A percentile compares a stretch with the other conserved stretches of the same genome.
These are phyloP conservation scores for Nebria salina DNA, from an alignment of 2,888 invertebrate genomes.

Conservation along the genomic window DNA sequence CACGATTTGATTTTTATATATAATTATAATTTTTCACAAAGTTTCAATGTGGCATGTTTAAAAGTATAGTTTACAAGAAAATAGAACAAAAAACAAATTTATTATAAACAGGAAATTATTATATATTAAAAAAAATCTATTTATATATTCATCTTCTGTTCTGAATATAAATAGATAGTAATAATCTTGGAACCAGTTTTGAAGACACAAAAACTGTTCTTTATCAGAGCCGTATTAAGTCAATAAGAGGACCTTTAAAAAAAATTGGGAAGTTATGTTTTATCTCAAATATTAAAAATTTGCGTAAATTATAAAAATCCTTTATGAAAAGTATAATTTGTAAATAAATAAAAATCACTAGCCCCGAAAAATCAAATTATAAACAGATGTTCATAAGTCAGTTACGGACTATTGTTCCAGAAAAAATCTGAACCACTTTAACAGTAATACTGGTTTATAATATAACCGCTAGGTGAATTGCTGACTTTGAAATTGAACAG, in stretches of 20 bases:
- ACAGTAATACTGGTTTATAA: background rate
- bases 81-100: background rate
- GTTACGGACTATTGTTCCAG: slow-evolving; percentile 1
- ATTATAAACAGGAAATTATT: slow-evolving; percentile 1
- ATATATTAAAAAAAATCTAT: background rate
- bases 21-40: background rate
- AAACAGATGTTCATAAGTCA: background rate
- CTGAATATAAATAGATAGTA: background rate
- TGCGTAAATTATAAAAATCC: background rate
- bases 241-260: background rate
- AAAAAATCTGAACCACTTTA: background rate
- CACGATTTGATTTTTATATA: background rate
- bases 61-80: background rate
- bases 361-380: background rate
- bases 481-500: background rate
- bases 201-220: background rate
- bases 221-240: background rate
- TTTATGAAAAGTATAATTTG: background rate
- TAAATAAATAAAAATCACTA: background rate
- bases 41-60: background rate
- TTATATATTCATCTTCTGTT: slow-evolving; percentile 1
- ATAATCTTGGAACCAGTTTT: background rate
- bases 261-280: background rate
- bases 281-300: background rate
- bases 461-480: background rate